Conservation (phyloP, 2,113 vertebrate genomes). For the Stegostoma tigrinum region DNA sequence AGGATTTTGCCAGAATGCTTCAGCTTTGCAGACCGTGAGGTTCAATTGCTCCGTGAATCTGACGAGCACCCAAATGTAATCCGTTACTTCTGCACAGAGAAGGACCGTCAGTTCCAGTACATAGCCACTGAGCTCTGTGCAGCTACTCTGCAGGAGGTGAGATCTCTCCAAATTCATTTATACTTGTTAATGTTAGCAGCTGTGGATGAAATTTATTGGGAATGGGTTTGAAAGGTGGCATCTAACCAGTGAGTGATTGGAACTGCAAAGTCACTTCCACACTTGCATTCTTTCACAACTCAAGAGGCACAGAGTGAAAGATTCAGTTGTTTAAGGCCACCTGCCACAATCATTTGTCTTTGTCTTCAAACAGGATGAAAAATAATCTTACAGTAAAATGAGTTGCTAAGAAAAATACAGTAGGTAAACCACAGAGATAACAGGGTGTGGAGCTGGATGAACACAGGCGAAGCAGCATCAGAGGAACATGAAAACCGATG, state of each 20-base stretch:
- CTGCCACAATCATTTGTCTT: background rate
- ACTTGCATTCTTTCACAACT: background rate
- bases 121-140: conserved; percentile 91
- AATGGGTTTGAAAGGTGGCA: background rate
- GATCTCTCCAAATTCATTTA: too few relatives aligned
- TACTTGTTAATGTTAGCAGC: too few relatives aligned
- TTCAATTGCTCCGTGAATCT: conserved; percentile 84
- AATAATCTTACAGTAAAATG: background rate
- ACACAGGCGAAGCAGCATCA: too few relatives aligned
- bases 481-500: too few relatives aligned
- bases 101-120: conserved; percentile 96
- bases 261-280: background rate
- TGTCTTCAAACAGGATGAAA: background rate
- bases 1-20: conserved; percentile 95
- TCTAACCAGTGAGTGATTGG: background rate
- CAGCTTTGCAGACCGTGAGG: conserved; percentile 91
- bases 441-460: background rate
- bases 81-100: conserved; percentile 94
- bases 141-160: conserved; percentile 86
- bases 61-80: conserved; percentile 95
- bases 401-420: background rate
- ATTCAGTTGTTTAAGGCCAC: background rate
- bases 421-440: background rate
- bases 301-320: background rate
- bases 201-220: background rate